phyloP scores from a whole-genome alignment of 2,888 invertebrate species.

The Pogonocherus hispidulus region DNA sequence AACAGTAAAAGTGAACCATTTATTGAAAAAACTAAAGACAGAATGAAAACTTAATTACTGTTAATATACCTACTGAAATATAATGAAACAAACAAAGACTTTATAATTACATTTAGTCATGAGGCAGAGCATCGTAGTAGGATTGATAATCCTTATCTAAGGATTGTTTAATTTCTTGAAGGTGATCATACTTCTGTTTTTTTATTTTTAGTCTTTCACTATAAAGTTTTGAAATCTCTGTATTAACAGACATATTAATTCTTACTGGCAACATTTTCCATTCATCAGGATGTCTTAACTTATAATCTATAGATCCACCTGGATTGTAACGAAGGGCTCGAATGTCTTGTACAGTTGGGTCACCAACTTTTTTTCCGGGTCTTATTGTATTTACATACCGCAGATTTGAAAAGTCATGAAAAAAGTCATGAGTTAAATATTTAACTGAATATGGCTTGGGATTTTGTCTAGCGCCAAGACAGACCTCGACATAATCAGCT shows the following conservation, averaged over 20 bases:
- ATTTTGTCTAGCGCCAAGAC: slow-evolving; percentile 7
- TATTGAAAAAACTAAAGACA: no score
- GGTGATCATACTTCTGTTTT: slow-evolving; percentile 29
- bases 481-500: slow-evolving; percentile 31
- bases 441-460: slow-evolving; percentile 31
- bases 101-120: no score
- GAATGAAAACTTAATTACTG: no score
- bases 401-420: slow-evolving; percentile 28
- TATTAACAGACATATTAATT: slow-evolving; percentile 10
- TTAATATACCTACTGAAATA: no score
- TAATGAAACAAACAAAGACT: no score
- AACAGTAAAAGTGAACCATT: no score
- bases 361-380: slow-evolving; percentile 27
- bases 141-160: slow-evolving; percentile 26
- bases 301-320: slow-evolving; percentile 18
- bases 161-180: slow-evolving; percentile 27
- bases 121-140: slow-evolving; percentile 25
- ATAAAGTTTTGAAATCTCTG: slow-evolving; percentile 20
- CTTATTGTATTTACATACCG: slow-evolving; percentile 25
- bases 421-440: slow-evolving; percentile 28
- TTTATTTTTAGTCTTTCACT: slow-evolving; percentile 25
- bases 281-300: slow-evolving; percentile 29
- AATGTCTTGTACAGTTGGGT: slow-evolving; percentile 31
- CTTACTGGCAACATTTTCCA: slow-evolving; percentile 21
- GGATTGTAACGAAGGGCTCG: slow-evolving; percentile 5